Conservation (phyloP, 2,888 invertebrate genomes). For the Drosophila paranaensis region DNA sequence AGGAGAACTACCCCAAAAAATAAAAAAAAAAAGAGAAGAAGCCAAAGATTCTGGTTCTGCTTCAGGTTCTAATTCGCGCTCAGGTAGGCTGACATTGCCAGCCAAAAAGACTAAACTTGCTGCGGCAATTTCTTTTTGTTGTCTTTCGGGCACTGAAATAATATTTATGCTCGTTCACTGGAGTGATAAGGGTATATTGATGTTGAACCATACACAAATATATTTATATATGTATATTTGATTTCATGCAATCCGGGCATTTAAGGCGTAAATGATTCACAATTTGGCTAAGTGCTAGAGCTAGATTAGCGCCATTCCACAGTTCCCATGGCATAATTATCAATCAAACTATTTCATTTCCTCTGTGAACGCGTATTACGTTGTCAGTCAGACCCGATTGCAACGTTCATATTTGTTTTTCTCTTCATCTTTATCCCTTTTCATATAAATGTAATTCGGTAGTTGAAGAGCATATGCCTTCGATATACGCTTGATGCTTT, state of each 20-base stretch:
- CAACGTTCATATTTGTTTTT: background rate
- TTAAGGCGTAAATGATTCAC: no score
- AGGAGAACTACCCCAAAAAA: background rate
- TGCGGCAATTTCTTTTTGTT: constrained; percentile 56
- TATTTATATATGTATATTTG: background rate
- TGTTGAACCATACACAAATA: background rate
- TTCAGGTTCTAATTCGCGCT: constrained; percentile 43
- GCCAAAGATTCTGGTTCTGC: constrained; percentile 18
- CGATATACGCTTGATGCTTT: constrained; percentile 36
- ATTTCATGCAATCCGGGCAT: no score
- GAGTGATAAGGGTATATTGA: background rate
- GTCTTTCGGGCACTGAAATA: constrained; percentile 33
- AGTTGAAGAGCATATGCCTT: constrained; percentile 25
- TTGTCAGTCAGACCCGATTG: background rate
- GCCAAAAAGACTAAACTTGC: constrained; percentile 43
- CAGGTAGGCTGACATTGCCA: constrained; percentile 40
- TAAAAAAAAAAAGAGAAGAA: background rate
- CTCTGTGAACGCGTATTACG: background rate
- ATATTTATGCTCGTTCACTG: background rate
- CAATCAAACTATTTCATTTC: accelerated
- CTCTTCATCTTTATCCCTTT: constrained; percentile 2
- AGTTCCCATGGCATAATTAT: no score
- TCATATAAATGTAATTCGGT: constrained; percentile 44
- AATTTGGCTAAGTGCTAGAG: background rate
- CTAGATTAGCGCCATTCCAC: no score